A percentile compares a stretch with the other conserved stretches of the same genome.
These are phyloP conservation scores for Trissolcus japonicus DNA, from an alignment of 2,888 invertebrate species.

Conservation along the genomic window DNA sequence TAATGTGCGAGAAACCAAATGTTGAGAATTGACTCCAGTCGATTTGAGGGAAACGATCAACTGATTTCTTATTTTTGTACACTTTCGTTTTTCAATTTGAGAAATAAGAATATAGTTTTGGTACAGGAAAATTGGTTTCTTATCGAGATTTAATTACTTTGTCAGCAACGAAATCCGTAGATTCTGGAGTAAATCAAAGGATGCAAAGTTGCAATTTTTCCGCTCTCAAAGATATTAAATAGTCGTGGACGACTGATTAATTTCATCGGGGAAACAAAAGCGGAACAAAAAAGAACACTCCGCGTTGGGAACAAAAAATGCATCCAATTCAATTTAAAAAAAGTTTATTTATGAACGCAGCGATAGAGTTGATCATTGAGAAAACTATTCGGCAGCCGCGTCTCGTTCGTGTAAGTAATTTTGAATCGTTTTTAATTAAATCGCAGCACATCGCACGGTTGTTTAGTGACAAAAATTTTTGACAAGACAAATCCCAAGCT, in stretches of 20 bases:
- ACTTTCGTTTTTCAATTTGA: not conserved
- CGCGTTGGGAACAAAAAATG: not conserved
- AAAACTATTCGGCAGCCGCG: slow-evolving; percentile 1
- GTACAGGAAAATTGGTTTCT: not conserved
- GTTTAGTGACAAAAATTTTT: slow-evolving; percentile 9
- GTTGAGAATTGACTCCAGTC: too few species aligned
- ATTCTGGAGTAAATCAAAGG: slow-evolving; percentile 7
- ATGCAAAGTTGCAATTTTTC: slow-evolving; percentile 10
- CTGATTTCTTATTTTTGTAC: too few species aligned
- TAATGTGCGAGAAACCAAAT: too few species aligned
- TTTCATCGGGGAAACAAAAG: slow-evolving; percentile 28
- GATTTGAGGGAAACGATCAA: too few species aligned
- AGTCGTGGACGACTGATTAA: slow-evolving; percentile 10
- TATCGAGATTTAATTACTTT: slow-evolving; percentile 8
- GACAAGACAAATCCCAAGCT: slow-evolving; percentile 12
- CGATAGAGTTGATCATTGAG: slow-evolving; percentile 17
- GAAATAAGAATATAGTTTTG: not conserved
- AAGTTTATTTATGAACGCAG: slow-evolving; percentile 29
- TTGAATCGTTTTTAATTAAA: not conserved
- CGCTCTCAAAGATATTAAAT: slow-evolving; percentile 30
- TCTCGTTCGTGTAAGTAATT: not conserved
- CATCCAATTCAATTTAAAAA: slow-evolving; percentile 18
- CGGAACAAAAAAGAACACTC: slow-evolving; percentile 11
- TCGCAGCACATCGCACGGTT: slow-evolving; percentile 6
- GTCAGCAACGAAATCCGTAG: not conserved